Base-by-base conservation (phyloP, 2,888 invertebrate genomes). In the Labia minor region DNA sequence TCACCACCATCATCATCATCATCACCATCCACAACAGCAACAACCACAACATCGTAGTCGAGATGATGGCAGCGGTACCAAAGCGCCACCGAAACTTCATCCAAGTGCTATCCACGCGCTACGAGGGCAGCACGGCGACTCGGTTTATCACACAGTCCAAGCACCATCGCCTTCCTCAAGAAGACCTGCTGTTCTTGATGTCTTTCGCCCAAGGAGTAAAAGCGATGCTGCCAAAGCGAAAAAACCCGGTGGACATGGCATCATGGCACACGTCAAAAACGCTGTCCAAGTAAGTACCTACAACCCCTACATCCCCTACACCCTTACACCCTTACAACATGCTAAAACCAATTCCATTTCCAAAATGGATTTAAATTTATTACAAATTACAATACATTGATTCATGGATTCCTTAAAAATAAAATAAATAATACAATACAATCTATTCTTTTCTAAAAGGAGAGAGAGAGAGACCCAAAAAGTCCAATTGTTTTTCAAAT, bases 191-290 rank as follows among this genome's bases (percentile, higher is more conserved):
- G 81, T 92, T 71, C 86, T 92, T 74, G 90, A 92, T 76, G 88
- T 90, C 61, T 90, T 92, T 75, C 80, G 90, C 72, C 87, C 86
- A 64, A 81, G 89, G 69, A 87, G 87, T 71, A 88, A 89, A 76
- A 87, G 88, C 33, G 89, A 90, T 77, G 89, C 90, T 67, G 81
- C 82, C 71, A 81, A 82, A 69, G 72, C 74, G 67, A 77, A 78
- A 72, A 78, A 79, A 69, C 77, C 78, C 64, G 14, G 61, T 20
- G 65, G 67, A n/a, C 73, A 72, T 66, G 79, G 87, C 69, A 86
- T 94, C 74, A 92, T 94, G 84, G 85, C 90, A 71, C 90, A 91
- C 75, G 87, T 94, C 85, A 90, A 87, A 77, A 87, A 86, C 73
- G 91, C 89, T 61, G 86, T 92, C 75, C 87, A 91, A 83, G 89